Evolutionary conservation across 2,113 vertebrate genomes (phyloP).

Genomic region (Eonycteris spelaea): DNA sequence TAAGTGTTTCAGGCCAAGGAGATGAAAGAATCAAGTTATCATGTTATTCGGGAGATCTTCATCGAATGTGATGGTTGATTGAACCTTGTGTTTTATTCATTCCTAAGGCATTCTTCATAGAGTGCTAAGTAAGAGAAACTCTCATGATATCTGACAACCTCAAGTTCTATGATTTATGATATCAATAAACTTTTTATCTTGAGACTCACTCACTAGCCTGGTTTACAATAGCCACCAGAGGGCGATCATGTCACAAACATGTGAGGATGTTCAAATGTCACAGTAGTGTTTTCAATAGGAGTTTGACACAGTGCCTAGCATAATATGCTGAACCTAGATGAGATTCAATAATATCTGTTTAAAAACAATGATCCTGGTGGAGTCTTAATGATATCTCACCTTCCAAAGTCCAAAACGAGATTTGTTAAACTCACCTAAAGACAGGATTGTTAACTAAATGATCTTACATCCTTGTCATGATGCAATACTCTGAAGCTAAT

Average conservation of each 20-base stretch:
- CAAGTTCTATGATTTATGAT: neutral
- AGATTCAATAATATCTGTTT: neutral
- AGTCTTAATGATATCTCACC: neutral
- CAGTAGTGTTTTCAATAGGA: neutral
- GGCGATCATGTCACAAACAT: slow-evolving; percentile 10
- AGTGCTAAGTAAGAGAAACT: slow-evolving; percentile 9
- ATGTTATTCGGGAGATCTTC: neutral
- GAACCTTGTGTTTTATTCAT: neutral
- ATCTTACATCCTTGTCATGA: neutral
- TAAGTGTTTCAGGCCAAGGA: neutral
- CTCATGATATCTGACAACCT: neutral
- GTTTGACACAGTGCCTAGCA: no score
- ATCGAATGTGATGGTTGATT: neutral
- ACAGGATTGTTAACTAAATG: neutral
- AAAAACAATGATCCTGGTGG: neutral
- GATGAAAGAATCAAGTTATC: neutral
- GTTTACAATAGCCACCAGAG: slow-evolving; percentile 49
- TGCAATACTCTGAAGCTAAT: neutral
- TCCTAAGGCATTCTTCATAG: neutral
- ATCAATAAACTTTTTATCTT: neutral
- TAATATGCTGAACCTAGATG: neutral
- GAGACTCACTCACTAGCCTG: neutral
- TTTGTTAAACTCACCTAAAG: neutral
- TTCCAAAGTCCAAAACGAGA: neutral
- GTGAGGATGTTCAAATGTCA: neutral